Conservation (phyloP, 1,140 invertebrate species). For the Eulimnadia texana region DNA sequence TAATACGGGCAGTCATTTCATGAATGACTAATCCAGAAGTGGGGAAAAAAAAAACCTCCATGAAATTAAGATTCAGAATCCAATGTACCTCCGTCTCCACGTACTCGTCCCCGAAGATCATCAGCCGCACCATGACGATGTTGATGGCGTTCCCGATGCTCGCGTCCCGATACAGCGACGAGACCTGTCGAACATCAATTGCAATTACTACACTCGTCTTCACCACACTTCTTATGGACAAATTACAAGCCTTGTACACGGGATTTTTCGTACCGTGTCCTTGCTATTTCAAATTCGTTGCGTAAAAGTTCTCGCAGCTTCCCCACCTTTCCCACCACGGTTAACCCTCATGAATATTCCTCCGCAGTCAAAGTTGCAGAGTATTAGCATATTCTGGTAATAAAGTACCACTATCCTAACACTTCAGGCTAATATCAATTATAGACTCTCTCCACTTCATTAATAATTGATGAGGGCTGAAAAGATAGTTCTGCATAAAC, state of each 20-base stretch:
- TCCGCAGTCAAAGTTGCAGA: no score
- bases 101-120: conserved; percentile 51
- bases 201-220: no score
- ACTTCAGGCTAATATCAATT: background rate
- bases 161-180: conserved; percentile 67
- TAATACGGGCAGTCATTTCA: background rate
- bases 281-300: no score
- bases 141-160: conserved; percentile 80
- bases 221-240: background rate
- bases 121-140: conserved; percentile 67
- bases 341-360: background rate
- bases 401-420: background rate
- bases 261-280: no score
- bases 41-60: background rate
- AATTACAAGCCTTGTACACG: no score
- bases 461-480: background rate
- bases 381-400: background rate
- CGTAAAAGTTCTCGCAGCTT: no score
- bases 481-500: no score
- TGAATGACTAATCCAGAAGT: background rate
- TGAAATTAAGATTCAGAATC: conserved; percentile 1
- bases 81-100: conserved; percentile 33
- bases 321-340: no score
- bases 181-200: conserved; percentile 39
- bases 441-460: background rate